Conservation (phyloP, 2,113 vertebrate genomes). For the Sinosuthora webbiana region DNA sequence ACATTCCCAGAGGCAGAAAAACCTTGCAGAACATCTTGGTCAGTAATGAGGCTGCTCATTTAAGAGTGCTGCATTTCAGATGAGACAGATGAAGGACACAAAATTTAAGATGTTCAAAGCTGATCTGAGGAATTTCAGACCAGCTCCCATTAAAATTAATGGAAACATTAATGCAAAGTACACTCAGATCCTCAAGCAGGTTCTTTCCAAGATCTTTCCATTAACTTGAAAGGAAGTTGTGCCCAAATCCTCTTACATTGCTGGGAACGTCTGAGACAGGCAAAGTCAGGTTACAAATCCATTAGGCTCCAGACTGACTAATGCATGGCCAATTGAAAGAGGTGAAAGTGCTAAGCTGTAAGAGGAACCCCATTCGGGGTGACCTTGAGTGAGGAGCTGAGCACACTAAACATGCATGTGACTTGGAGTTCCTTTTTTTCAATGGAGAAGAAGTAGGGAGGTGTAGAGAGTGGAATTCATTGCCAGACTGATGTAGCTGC, state of each 20-base stretch:
- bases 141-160: conserved; percentile 49
- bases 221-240: conserved; percentile 60
- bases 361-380: neutral
- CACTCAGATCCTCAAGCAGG: conserved; percentile 22
- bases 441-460: neutral
- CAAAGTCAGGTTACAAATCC: conserved; percentile 40
- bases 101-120: conserved; percentile 32
- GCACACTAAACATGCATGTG: neutral
- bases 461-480: neutral
- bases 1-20: neutral
- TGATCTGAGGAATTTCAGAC: conserved; percentile 12
- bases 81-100: conserved; percentile 19
- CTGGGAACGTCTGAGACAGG: neutral
- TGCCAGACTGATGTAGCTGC: neutral
- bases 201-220: conserved; percentile 52
- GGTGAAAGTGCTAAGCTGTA: conserved; percentile 26
- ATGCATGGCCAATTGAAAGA: neutral
- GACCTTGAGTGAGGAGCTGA: neutral
- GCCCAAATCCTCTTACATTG: conserved; percentile 34
- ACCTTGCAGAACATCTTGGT: neutral
- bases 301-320: conserved; percentile 29
- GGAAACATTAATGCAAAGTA: conserved; percentile 62
- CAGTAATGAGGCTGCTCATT: neutral
- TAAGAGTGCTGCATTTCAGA: neutral
- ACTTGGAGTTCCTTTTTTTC: neutral